These are phyloP conservation scores for Poeciliopsis occidentalis DNA, from an alignment of 2,113 vertebrate species.

Conservation along the genomic window DNA sequence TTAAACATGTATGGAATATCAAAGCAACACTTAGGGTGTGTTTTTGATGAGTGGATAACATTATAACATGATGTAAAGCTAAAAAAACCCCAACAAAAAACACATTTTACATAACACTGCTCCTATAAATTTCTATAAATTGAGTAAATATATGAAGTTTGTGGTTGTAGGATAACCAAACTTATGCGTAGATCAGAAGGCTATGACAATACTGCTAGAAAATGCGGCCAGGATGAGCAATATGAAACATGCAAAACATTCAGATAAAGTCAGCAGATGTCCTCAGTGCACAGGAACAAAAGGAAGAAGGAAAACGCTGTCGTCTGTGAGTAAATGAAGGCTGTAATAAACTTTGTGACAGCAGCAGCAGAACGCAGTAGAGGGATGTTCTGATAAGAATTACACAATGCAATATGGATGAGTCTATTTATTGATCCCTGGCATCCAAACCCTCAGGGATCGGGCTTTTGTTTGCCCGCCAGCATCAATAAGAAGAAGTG, in stretches of 20 bases:
- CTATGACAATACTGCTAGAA: background rate
- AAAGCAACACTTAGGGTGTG: no score
- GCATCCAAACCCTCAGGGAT: conserved; percentile 11
- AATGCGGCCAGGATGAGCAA: no score
- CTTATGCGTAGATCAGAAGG: background rate
- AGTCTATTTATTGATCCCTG: conserved; percentile 38
- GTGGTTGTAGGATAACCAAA: background rate
- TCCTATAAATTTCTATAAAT: no score
- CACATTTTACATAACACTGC: no score
- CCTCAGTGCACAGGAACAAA: background rate
- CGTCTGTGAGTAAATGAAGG: conserved; percentile 11
- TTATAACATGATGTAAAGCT: no score
- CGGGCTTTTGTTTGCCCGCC: conserved; percentile 14
- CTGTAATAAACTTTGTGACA: conserved; percentile 5
- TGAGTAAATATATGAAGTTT: no score
- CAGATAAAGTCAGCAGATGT: background rate
- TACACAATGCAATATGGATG: conserved; percentile 30
- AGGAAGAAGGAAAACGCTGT: background rate
- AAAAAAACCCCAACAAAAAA: no score
- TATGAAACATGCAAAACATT: no score
- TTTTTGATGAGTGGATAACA: no score
- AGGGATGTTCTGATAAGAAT: conserved; percentile 25
- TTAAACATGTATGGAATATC: no score
- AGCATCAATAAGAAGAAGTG: conserved; percentile 25
- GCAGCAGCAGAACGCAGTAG: conserved; percentile 10